A percentile compares a stretch with the other conserved stretches of the same genome.
Conservation (phyloP, 2,797 vertebrate species). For the Myiotriccus ornatus region DNA sequence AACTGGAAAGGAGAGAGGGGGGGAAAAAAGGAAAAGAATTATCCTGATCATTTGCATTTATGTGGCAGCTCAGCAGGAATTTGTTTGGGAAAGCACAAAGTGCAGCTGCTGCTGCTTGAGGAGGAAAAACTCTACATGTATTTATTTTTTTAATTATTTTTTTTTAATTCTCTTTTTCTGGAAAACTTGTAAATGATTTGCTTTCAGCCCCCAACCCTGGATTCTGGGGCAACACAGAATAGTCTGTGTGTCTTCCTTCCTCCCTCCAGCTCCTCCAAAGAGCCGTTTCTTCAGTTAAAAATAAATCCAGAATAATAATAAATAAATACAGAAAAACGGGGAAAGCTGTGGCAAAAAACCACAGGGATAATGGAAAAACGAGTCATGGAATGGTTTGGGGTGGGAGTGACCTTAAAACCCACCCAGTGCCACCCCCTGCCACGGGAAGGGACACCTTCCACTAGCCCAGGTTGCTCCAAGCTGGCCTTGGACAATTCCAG, state of each 20-base stretch:
- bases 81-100: not conserved
- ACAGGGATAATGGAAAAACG: too few relatives aligned
- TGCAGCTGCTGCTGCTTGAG: not conserved
- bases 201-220: not conserved
- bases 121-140: not conserved
- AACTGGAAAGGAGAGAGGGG: not conserved
- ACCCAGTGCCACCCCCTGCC: not conserved
- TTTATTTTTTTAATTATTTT: not conserved
- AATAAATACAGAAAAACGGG: not conserved
- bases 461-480: rapidly evolving
- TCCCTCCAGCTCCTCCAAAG: not conserved
- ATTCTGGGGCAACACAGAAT: not conserved
- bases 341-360: not conserved
- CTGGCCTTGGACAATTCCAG: rapidly evolving
- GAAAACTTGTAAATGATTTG: not conserved
- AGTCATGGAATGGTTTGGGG: not conserved
- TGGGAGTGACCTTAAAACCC: not conserved
- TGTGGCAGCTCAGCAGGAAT: not conserved
- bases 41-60: not conserved
- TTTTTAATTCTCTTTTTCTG: not conserved
- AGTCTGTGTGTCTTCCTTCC: not conserved
- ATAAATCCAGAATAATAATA: not conserved
- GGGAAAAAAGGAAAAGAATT: not conserved
- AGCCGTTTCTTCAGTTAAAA: not conserved
- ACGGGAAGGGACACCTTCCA: not conserved